Evolutionary conservation across 2,113 vertebrate species (phyloP), one percentile per base, ranked within the genome.

Genomic region (Nothoprocta pentlandii): DNA sequence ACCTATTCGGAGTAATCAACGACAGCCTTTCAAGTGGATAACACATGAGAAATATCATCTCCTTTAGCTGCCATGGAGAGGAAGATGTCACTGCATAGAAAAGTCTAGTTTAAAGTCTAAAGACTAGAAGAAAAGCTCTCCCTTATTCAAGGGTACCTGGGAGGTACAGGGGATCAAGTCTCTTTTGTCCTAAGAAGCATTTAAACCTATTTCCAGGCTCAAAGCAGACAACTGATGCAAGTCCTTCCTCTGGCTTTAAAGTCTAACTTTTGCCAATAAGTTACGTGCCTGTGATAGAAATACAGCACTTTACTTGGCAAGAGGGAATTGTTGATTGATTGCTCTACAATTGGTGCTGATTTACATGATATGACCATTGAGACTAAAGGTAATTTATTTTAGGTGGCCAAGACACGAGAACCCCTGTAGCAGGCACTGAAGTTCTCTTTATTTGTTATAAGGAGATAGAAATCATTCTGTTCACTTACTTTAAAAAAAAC

Each of bases 401-500:
- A 68, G 58, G 68, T 89, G 84, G 26, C 36, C 76, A 39, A 23
- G 54, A 96, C 20, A 49, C 66, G 28, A 47, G 78, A 34, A 56
- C 84, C 41, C 46, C 85, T 85, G 69, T 42, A 82, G 14, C 28
- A 68, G 76, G 39, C 92, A 53, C 71, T 78, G 68, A 94, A 93
- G 71, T 92, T 96, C 92, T 62, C 76, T 94, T 95, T 85, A 71
- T 63, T 53, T 82, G 46, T 89, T 68, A 89, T 92, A 56, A 87
- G 76, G 70, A 89, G 87, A 83, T 9, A 41, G 66, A 93, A 96
- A 93, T 95, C 80, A 94, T 93, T 95, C 59, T 62, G 92, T 90
- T 94, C 92, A 85, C 68, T 91, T 14, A 78, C 58, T 77, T 83
- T 95, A 92, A 89, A 93, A 97, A 39, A 94, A 94, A 66, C 63